These are phyloP conservation scores for Chelon auratus DNA, from an alignment of 2,797 vertebrate species.

Conservation along the genomic window DNA sequence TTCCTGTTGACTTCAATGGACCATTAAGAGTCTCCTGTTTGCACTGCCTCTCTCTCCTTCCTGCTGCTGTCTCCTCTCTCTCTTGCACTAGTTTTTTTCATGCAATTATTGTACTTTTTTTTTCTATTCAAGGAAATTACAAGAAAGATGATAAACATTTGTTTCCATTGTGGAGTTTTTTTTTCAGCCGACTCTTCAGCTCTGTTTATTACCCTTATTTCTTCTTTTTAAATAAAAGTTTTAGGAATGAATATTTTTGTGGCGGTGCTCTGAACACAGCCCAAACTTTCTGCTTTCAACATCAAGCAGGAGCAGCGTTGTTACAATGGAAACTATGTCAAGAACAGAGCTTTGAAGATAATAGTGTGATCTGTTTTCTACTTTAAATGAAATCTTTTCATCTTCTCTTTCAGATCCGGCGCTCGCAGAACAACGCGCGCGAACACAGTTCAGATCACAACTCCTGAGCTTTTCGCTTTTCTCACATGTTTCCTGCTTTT, in stretches of 20 bases:
- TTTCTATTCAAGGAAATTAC: conserved; percentile 33
- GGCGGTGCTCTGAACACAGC: neutral
- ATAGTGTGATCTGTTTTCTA: conserved; percentile 19
- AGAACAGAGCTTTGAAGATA: conserved; percentile 26
- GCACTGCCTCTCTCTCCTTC: conserved; percentile 54
- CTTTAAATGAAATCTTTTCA: conserved; percentile 9
- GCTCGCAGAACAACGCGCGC: conserved; percentile 9
- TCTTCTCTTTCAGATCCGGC: neutral
- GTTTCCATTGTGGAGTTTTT: conserved; percentile 1
- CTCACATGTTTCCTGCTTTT: conserved; percentile 15
- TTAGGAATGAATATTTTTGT: conserved; percentile 11
- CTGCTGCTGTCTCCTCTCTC: conserved; percentile 11
- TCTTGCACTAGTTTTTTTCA: conserved; percentile 19
- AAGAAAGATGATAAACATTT: conserved; percentile 26
- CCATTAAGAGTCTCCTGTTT: conserved; percentile 57
- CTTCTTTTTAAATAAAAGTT: conserved; percentile 26
- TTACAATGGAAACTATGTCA: conserved; percentile 29
- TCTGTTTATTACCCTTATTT: conserved; percentile 33
- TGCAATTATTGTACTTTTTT: conserved; percentile 25
- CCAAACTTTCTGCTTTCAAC: conserved; percentile 1
- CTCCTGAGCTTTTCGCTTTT: conserved; percentile 3
- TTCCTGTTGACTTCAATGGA: conserved; percentile 66
- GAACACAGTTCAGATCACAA: conserved; percentile 20
- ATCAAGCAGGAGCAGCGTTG: neutral
- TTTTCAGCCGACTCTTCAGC: neutral